Conservation (phyloP, 2,113 vertebrate species). For the Excalfactoria chinensis region DNA sequence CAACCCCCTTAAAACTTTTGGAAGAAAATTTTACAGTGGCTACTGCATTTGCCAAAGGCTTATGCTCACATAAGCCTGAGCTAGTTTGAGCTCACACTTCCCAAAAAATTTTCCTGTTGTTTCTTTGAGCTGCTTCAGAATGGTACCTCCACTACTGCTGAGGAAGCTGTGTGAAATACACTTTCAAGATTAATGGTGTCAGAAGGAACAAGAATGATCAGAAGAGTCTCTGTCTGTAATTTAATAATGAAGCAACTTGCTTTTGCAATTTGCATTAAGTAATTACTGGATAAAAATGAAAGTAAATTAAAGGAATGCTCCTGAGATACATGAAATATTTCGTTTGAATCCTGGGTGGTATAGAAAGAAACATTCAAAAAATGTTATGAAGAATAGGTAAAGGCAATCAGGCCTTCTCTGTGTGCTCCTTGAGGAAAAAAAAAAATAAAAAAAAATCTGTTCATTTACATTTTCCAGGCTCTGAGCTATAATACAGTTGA, state of each 20-base stretch:
- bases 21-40: neutral
- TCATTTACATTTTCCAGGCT: neutral
- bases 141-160: neutral
- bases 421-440: neutral
- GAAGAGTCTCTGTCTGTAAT: neutral
- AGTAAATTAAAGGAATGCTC: neutral
- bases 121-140: neutral
- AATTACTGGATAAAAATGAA: slow-evolving; percentile 8
- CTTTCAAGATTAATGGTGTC: neutral
- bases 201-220: neutral
- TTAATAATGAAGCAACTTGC: neutral
- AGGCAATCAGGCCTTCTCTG: neutral
- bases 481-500: neutral
- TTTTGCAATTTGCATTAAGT: slow-evolving; percentile 8
- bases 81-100: neutral
- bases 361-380: neutral
- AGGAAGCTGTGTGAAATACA: neutral
- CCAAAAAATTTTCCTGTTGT: neutral
- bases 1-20: neutral
- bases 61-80: neutral
- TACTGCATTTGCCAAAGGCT: neutral
- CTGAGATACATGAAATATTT: neutral
- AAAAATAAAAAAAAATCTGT: neutral
- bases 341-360: neutral
- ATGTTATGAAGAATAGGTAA: neutral